Evolutionary conservation across 2,888 invertebrate species (phyloP), one percentile per base, ranked within the genome.

Genomic region (Chaetoderma sp.): DNA sequence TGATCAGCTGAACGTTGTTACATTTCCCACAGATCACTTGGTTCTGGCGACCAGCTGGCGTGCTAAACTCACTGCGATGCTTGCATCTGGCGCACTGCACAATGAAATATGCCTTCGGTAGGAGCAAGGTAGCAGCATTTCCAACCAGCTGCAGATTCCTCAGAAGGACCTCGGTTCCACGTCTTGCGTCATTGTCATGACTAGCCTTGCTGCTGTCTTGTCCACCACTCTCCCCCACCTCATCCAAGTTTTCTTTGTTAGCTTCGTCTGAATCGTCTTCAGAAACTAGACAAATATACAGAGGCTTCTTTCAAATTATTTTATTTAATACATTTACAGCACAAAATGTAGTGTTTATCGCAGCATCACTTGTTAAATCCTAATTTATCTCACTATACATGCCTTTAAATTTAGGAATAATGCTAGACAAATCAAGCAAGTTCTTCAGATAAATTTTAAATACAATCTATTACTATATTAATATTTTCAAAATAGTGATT

Each of bases 161-260:
- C 55, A 86, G 75, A 16, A 73, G 73, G 23, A 86, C 71, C 67
- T 86, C 86, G 8, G 84, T 86, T 16, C 86, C 87, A 42, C 71
- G 73, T 39, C 74, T 70, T 27, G 76, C 76, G 10, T 67, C 65
- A 8, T 59, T 42, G 36, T 62, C 27, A 32, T 36, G 23, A 58
- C 52, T 3, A 64, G n/a, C n/a, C 50, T 28, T 60, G n/a, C n/a
- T 60, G 62, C 25, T 36, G 63, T 23, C 58, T 16, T n/a, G 6
- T 16, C 44, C 55, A 16, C 28, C 56, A 2, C 71, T 74, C 42
- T 73, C 70, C 28, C 76, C 76, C 13, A 68, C 65, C 6, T 74
- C 70, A 0, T 63, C 32, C 16, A 58, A 44, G 36, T 62, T 27
- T 36, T 36, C 18, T 60, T 55, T 3, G 65, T 28, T 60, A 16